Percentiles rank a stretch among this genome's conserved stretches.
Conservation (phyloP, 2,888 invertebrate genomes). For the Tanytarsus gracilentus region DNA sequence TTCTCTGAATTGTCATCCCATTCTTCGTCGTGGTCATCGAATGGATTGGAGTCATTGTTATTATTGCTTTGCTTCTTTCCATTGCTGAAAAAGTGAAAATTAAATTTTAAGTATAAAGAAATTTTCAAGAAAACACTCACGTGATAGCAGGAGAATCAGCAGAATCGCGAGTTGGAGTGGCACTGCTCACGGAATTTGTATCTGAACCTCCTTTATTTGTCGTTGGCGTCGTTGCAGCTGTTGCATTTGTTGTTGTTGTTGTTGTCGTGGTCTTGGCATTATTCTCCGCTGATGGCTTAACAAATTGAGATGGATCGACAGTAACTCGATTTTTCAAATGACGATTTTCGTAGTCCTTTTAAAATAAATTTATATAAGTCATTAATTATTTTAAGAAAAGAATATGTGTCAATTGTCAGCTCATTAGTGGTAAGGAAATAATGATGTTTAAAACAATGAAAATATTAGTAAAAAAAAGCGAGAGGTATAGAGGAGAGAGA, state of each 20-base stretch:
- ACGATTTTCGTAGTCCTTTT: constrained; percentile 48
- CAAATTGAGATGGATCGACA: constrained; percentile 43
- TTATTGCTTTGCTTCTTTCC: constrained; percentile 36
- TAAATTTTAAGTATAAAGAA: neutral
- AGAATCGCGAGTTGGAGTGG: constrained; percentile 21
- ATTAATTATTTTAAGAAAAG: neutral
- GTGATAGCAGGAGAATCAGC: constrained; percentile 25
- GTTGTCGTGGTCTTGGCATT: constrained; percentile 31
- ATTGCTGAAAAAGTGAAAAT: neutral
- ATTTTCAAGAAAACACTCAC: neutral
- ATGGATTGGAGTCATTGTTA: constrained; percentile 67
- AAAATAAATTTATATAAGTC: neutral
- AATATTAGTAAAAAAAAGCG: neutral
- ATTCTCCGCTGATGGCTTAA: constrained; percentile 29
- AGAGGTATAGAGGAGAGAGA: constrained; percentile 3
- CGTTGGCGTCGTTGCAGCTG: constrained; percentile 33
- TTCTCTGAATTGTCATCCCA: constrained; percentile 61
- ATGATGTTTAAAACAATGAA: constrained; percentile 29
- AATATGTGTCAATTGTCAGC: constrained; percentile 30
- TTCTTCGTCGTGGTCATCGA: constrained; percentile 80
- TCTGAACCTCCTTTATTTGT: constrained; percentile 21
- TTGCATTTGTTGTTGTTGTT: constrained; percentile 44
- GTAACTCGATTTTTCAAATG: constrained; percentile 41
- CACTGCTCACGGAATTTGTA: constrained; percentile 26
- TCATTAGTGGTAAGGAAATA: constrained; percentile 34